Evolutionary conservation across 2,888 invertebrate species (phyloP).

Genomic region (Epinotia nisella): DNA sequence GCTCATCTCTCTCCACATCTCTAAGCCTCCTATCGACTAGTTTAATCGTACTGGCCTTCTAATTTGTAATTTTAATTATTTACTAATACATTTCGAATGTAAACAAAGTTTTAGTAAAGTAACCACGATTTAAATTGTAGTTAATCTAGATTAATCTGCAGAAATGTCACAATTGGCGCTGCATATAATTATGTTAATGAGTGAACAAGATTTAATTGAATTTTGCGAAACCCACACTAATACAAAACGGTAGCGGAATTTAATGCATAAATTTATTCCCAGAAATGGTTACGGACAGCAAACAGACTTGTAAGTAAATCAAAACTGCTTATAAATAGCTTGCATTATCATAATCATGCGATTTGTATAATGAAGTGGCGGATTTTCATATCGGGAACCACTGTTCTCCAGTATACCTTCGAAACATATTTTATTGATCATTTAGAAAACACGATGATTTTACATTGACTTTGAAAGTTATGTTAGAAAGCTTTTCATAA

Average conservation of each 20-base stretch:
- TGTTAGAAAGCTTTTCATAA: slow-evolving; percentile 42
- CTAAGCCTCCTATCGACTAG: slow-evolving; percentile 77
- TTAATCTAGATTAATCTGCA: slow-evolving; percentile 38
- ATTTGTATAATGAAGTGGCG: slow-evolving; percentile 81
- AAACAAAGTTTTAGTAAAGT: not conserved
- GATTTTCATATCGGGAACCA: slow-evolving; percentile 71
- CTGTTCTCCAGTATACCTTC: slow-evolving; percentile 66
- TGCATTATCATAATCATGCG: slow-evolving; percentile 79
- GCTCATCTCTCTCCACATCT: slow-evolving; percentile 71
- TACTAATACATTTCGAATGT: not conserved
- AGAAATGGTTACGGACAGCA: slow-evolving; percentile 70
- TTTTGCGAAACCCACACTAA: slow-evolving; percentile 75
- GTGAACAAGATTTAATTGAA: slow-evolving; percentile 63
- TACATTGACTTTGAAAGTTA: slow-evolving; percentile 40
- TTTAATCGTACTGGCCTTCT: slow-evolving; percentile 74
- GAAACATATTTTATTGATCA: slow-evolving; percentile 62
- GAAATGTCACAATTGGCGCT: slow-evolving; percentile 42
- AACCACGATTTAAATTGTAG: not conserved
- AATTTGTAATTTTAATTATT: slow-evolving; percentile 55
- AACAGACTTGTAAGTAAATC: slow-evolving; percentile 74
- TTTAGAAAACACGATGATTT: slow-evolving; percentile 48
- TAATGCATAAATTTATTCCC: slow-evolving; percentile 76
- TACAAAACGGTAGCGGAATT: slow-evolving; percentile 75
- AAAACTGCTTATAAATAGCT: slow-evolving; percentile 78
- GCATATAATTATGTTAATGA: slow-evolving; percentile 59